A percentile compares a stretch with the other conserved stretches of the same genome.
Evolutionary conservation across 2,888 invertebrate species (phyloP).

Genomic region (Adelphocoris suturalis): DNA sequence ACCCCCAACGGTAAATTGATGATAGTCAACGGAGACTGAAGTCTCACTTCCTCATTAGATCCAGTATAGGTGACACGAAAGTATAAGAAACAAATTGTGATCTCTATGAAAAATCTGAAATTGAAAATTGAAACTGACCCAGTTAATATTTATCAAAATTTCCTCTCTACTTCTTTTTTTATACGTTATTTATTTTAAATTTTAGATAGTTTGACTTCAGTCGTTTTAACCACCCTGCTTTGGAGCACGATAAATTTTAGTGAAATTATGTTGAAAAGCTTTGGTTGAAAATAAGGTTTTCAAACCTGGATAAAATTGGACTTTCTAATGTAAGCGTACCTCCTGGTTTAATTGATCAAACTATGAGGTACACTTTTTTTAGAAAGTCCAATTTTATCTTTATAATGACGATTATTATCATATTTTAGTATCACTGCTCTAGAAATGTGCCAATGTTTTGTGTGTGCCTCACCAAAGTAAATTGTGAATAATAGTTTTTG

Average conservation of each 20-base stretch:
- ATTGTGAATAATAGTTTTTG: too few relatives aligned
- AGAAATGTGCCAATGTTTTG: too few relatives aligned
- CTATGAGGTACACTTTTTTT: too few relatives aligned
- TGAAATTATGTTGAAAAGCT: background rate
- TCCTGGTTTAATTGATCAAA: too few relatives aligned
- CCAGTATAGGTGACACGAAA: background rate
- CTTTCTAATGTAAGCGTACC: background rate
- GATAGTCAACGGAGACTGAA: constrained; percentile 63
- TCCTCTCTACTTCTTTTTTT: background rate
- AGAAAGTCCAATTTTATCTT: too few relatives aligned
- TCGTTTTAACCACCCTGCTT: background rate
- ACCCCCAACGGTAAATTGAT: constrained; percentile 44
- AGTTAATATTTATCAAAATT: background rate
- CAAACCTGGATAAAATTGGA: background rate
- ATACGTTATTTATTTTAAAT: constrained; percentile 18
- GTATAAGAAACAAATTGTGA: constrained; percentile 35
- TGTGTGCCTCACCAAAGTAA: too few relatives aligned
- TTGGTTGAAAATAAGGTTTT: background rate
- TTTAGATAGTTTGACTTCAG: background rate
- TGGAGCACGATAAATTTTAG: background rate
- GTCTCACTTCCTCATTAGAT: background rate
- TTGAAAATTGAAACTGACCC: background rate
- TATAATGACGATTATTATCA: too few relatives aligned
- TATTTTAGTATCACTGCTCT: too few relatives aligned
- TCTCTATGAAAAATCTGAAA: constrained; percentile 38